These are phyloP conservation scores for Okapia johnstoni DNA, from an alignment of 2,113 vertebrate genomes.

Conservation along the genomic window DNA sequence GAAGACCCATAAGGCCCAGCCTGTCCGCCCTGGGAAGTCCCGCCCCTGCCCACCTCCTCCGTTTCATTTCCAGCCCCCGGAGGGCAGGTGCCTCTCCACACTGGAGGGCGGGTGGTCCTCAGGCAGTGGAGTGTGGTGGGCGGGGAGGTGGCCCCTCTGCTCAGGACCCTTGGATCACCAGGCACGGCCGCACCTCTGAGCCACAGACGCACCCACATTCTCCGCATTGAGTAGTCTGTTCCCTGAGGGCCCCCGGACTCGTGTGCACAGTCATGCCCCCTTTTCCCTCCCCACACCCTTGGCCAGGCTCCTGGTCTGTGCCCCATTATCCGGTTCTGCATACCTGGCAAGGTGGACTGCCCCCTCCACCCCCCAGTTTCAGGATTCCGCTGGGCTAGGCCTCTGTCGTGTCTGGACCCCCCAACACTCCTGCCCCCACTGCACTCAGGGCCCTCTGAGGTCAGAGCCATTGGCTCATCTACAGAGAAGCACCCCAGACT, in stretches of 20 bases:
- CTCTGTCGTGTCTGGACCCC: fast-evolving
- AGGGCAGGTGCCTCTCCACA: fast-evolving
- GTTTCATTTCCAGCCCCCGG: fast-evolving
- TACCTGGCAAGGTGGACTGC: fast-evolving
- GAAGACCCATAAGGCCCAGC: background rate
- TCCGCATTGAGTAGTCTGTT: background rate
- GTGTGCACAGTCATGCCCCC: fast-evolving
- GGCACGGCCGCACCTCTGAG: fast-evolving
- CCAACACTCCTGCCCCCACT: too few relatives aligned
- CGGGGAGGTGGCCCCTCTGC: background rate
- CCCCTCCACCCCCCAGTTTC: background rate
- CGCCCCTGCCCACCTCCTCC: background rate
- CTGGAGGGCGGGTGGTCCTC: fast-evolving
- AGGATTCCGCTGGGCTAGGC: fast-evolving
- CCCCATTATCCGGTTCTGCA: fast-evolving
- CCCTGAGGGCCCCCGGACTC: fast-evolving
- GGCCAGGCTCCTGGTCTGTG: background rate
- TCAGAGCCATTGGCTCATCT: background rate
- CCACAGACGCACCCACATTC: fast-evolving
- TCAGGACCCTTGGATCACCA: background rate
- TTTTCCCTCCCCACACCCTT: background rate
- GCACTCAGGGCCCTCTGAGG: background rate
- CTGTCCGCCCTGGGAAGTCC: fast-evolving
- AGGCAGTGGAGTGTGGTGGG: fast-evolving
- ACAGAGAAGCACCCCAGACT: background rate